A percentile compares a stretch with the other conserved stretches of the same genome.
Evolutionary conservation across 2,888 invertebrate genomes (phyloP).

Genomic region (Ophioninae sp.): DNA sequence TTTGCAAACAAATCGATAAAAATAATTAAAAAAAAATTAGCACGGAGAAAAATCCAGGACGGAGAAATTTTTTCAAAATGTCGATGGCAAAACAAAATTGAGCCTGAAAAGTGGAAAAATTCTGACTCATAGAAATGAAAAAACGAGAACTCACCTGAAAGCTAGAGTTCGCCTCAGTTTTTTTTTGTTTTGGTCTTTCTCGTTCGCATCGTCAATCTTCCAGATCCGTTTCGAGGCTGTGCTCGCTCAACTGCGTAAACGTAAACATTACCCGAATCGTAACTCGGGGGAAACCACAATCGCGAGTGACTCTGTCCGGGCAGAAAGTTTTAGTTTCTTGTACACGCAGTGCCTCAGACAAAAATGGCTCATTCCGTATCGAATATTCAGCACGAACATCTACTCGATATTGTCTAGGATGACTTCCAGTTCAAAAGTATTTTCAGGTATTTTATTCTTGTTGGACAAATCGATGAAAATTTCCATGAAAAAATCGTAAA

Average conservation of each 20-base stretch:
- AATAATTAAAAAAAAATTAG: too few species aligned
- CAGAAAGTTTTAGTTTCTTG: not conserved
- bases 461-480: not conserved
- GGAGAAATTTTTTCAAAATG: too few species aligned
- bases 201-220: not conserved
- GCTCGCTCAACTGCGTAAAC: not conserved
- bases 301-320: not conserved
- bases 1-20: too few species aligned
- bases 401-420: not conserved
- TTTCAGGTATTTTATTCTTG: not conserved
- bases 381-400: not conserved
- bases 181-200: not conserved
- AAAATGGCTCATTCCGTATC: not conserved
- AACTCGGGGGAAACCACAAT: not conserved
- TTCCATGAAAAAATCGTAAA: too few species aligned
- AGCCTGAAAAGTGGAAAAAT: too few species aligned
- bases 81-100: too few species aligned
- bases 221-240: not conserved
- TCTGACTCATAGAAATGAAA: not conserved
- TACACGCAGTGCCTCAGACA: not conserved
- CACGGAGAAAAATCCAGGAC: too few species aligned
- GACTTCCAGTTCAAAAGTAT: not conserved
- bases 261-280: not conserved
- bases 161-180: not conserved
- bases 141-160: not conserved